phyloP scores from a whole-genome alignment of 2,888 invertebrate species.

The Epsilonema sp. region DNA sequence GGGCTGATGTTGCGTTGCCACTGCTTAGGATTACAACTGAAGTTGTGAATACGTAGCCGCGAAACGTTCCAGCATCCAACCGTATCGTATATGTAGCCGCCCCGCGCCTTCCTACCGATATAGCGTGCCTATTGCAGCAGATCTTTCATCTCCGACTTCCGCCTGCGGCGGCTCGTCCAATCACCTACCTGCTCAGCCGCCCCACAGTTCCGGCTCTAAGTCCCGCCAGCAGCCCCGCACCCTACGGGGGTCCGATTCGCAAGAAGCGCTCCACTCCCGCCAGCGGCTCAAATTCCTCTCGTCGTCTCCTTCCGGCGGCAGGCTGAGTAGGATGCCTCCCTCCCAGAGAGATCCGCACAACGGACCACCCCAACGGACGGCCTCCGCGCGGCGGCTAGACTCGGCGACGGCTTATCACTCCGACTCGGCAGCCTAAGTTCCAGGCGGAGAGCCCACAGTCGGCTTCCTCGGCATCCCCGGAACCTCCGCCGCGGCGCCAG shows the following conservation, averaged over 20 bases:
- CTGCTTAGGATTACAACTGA: too few relatives aligned
- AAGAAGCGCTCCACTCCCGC: constrained; percentile 42
- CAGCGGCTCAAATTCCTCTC: constrained; percentile 85
- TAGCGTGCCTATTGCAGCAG: neutral
- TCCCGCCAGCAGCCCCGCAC: neutral
- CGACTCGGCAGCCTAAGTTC: neutral
- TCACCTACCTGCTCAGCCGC: too few relatives aligned
- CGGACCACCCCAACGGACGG: too few relatives aligned
- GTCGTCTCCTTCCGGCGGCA: constrained; percentile 28
- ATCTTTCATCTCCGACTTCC: too few relatives aligned
- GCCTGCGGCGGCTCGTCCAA: too few relatives aligned
- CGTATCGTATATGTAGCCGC: too few relatives aligned
- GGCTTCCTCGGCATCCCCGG: neutral
- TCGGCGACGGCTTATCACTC: neutral
- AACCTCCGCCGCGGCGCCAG: neutral
- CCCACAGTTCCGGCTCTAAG: constrained; percentile 5
- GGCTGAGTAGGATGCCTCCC: neutral
- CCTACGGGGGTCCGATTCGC: constrained; percentile 19
- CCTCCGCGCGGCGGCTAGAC: too few relatives aligned
- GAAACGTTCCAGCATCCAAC: too few relatives aligned
- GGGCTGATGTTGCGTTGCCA: too few relatives aligned
- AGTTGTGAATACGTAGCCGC: too few relatives aligned
- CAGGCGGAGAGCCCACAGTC: constrained; percentile 4
- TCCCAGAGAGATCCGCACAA: too few relatives aligned
- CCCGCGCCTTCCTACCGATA: too few relatives aligned